Evolutionary conservation across 2,888 invertebrate species (phyloP), one percentile per base, ranked within the genome.

Genomic region (Euplexia lucipara): DNA sequence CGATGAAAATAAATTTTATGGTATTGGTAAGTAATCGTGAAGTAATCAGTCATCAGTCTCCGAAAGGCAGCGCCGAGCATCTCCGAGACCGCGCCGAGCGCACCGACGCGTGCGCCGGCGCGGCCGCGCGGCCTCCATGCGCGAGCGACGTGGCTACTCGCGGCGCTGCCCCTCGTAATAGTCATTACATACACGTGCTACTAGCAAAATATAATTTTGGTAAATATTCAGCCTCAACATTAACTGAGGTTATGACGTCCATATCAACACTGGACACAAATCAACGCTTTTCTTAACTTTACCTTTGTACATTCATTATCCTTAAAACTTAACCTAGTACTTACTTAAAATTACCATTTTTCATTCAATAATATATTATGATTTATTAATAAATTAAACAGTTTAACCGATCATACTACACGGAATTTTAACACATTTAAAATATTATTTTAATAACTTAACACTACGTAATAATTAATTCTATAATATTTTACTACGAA

Each of bases 331-430:
- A 75, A 45, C 57, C 45, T 68, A 76, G 20, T 65, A 67, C 81
- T 75, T 79, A 75, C 81, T 75, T 79, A 75, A 72, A 78, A 74
- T 72, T 78, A 80, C 74, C 75, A 66, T 80, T 81, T 75, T 53
- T 78, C 80, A 81, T 81, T 80, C 79, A 83, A 82, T 78, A 79
- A 82, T 78, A 79, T 79, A 78, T 81, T 84, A 85, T 83, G 81
- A 84, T 83, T 74, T 84, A 83, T 83, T 51, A 87, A 87, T 89
- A 91, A 90, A 91, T 89, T 89, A 86, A 90, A 86, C 84, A 86
- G 82, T 87, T 82, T 80, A 81, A 84, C 82, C 74, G 79, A 82
- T 76, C 80, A 83, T 79, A 82, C 75, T 85, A 85, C 81, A 82
- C 78, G 73, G 76, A 81, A 71, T 70, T 58, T 65, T 75, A 77